These are phyloP conservation scores for Crambe crambe DNA, from an alignment of 37 sponge, comb jelly and placozoan genomes.

Conservation along the genomic window DNA sequence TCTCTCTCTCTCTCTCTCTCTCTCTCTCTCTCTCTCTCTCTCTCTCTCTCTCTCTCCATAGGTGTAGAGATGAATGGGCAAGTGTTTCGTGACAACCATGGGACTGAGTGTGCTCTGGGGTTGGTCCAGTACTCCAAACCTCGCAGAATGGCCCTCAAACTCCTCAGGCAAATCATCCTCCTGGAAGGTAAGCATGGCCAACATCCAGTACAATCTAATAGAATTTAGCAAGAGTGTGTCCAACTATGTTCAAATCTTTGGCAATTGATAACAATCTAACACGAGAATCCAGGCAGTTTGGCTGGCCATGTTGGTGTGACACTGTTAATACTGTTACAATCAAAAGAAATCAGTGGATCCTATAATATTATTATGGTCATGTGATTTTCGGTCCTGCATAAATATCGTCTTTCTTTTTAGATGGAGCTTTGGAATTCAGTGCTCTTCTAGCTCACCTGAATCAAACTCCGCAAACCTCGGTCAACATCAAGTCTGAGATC, in stretches of 20 bases:
- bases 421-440: constrained; percentile 67
- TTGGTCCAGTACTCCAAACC: constrained; percentile 62
- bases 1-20: too few species aligned
- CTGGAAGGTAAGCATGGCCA: constrained; percentile 50
- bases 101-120: constrained; percentile 42
- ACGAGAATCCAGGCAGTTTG: too few species aligned
- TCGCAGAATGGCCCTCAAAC: constrained; percentile 72
- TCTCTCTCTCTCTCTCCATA: constrained; percentile 9
- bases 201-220: too few species aligned
- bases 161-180: constrained; percentile 73
- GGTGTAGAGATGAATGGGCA: constrained; percentile 68
- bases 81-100: constrained; percentile 65
- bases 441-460: constrained; percentile 72
- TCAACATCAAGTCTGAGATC: constrained; percentile 76
- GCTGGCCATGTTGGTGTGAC: too few species aligned
- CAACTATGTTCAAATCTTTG: too few species aligned
- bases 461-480: constrained; percentile 50
- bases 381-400: background rate
- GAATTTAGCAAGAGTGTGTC: too few species aligned
- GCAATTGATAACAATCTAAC: too few species aligned
- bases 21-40: too few species aligned
- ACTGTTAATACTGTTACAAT: too few species aligned
- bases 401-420: constrained; percentile 5
- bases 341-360: too few species aligned
- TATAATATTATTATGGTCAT: too few species aligned